Percentiles rank a stretch among this genome's conserved stretches.
These are phyloP conservation scores for Argopecten irradians DNA, from an alignment of 1,140 invertebrate species.

Conservation along the genomic window DNA sequence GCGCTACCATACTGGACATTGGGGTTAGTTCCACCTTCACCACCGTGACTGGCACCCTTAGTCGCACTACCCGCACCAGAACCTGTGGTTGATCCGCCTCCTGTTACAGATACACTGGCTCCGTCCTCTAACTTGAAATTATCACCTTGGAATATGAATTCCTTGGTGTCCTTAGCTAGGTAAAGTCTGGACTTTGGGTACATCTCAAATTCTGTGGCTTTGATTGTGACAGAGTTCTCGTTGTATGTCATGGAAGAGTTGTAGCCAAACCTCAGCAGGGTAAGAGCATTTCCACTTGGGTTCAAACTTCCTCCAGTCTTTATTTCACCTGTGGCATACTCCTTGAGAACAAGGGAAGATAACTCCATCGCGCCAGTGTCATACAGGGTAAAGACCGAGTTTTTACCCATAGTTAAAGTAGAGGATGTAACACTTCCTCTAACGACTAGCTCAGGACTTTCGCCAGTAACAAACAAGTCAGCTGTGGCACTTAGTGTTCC, in stretches of 20 bases:
- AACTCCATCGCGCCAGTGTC: slow-evolving; percentile 46
- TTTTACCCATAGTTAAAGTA: slow-evolving; percentile 49
- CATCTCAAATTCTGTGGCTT: slow-evolving; percentile 54
- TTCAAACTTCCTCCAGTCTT: slow-evolving; percentile 33
- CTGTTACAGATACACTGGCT: slow-evolving; percentile 52
- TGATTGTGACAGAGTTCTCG: slow-evolving; percentile 51
- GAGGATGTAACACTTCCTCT: slow-evolving; percentile 45
- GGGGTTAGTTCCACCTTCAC: slow-evolving; percentile 54
- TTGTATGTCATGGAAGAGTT: slow-evolving; percentile 52
- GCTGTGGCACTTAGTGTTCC: slow-evolving; percentile 32
- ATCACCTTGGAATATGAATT: slow-evolving; percentile 48
- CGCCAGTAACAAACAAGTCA: slow-evolving; percentile 47
- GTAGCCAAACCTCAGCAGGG: slow-evolving; percentile 49
- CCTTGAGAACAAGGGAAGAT: slow-evolving; percentile 33
- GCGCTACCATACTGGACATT: slow-evolving; percentile 57
- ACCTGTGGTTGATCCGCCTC: slow-evolving; percentile 47
- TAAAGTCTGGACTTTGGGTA: slow-evolving; percentile 51
- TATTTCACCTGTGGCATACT: slow-evolving; percentile 39
- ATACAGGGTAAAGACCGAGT: slow-evolving; percentile 48
- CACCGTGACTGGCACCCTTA: slow-evolving; percentile 63
- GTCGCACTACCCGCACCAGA: slow-evolving; percentile 35
- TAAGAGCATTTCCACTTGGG: not conserved
- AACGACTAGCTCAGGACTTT: slow-evolving; percentile 43
- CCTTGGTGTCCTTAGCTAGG: slow-evolving; percentile 38
- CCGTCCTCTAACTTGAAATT: slow-evolving; percentile 60